Evolutionary conservation across 1,140 invertebrate species (phyloP), one percentile per base, ranked within the genome.

Genomic region (Atta cephalotes): DNA sequence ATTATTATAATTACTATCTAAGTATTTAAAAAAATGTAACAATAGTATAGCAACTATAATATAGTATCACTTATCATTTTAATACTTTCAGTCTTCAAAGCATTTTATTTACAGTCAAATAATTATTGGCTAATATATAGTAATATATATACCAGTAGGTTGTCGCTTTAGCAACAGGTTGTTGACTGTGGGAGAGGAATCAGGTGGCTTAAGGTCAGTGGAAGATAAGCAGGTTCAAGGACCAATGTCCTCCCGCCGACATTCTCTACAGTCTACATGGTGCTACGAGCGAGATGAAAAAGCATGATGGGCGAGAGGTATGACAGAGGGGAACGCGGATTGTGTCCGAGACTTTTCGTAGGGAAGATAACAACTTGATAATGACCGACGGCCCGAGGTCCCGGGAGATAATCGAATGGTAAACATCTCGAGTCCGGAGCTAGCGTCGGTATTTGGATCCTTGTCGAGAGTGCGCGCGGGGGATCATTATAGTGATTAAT

Each of bases 401-500:
- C 77, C 66, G 86, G 35, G 79, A 91, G 93, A 94, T 93, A 93
- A 91, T 86, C 88, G 90, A 93, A 92, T 91, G 87, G 68, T 87
- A 91, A 91, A 88, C 85, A 90, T 91, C 90, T 89, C 92, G 88
- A 87, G 87, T 76, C 45, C 81, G 74, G 82, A 79, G 79, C 85
- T 89, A 90, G 79, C 87, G 88, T 68, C 89, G 91, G 91, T 92
- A 92, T 93, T 92, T 92, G 91, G 91, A 92, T 91, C 80, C 91
- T 92, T 91, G 90, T 91, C 92, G 89, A 68, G 85, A 79, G 81
- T 77, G 71, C 87, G 89, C 88, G 89, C 74, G 89, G 79, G 79
- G 90, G 91, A 94, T 95, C 94, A 95, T 95, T 95, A 95, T 92
- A 93, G 94, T 95, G 94, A 95, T 95, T 95, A 95, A 95, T 95